Conservation (phyloP, 2,797 vertebrate species). For the Poeciliopsis infans region DNA sequence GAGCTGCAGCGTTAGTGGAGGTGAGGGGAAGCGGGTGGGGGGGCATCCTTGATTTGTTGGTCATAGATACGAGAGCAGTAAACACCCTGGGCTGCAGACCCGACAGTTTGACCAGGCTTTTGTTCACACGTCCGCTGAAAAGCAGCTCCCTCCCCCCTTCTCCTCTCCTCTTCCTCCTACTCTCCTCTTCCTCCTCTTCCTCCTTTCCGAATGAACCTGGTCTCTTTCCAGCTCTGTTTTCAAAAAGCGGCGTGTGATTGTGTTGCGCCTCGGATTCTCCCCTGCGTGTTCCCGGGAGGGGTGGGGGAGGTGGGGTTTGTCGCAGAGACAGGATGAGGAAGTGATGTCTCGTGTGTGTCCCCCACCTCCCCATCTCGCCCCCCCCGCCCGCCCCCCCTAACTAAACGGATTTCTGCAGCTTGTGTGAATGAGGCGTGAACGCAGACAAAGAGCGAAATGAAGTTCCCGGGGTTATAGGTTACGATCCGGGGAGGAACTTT, state of each 20-base stretch:
- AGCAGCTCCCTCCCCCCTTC: slow-evolving; percentile 36
- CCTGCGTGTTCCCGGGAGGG: neutral
- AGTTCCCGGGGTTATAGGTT: slow-evolving; percentile 70
- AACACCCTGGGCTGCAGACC: slow-evolving; percentile 80
- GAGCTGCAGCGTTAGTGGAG: slow-evolving; percentile 25
- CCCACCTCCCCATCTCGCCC: fast-evolving
- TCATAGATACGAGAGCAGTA: slow-evolving; percentile 85
- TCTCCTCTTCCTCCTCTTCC: slow-evolving; percentile 16
- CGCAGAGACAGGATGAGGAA: slow-evolving; percentile 49
- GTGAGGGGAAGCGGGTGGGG: slow-evolving; percentile 25
- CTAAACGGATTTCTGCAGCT: slow-evolving; percentile 60
- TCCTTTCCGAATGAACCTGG: slow-evolving; percentile 36
- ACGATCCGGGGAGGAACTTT: slow-evolving; percentile 37
- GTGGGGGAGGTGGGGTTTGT: neutral
- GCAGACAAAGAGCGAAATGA: slow-evolving; percentile 46
- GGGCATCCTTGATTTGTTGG: slow-evolving; percentile 78
- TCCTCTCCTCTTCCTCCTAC: slow-evolving; percentile 2
- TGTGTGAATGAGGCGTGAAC: slow-evolving; percentile 56
- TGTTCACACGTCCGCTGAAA: slow-evolving; percentile 84
- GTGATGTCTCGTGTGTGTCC: slow-evolving; percentile 45
- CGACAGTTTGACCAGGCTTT: slow-evolving; percentile 81
- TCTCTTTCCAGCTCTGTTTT: slow-evolving; percentile 50
- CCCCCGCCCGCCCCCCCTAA: neutral
- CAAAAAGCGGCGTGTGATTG: slow-evolving; percentile 42
- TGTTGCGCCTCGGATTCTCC: slow-evolving; percentile 2